Evolutionary conservation across 2,113 vertebrate species (phyloP).

Genomic region (Hassar affinis): DNA sequence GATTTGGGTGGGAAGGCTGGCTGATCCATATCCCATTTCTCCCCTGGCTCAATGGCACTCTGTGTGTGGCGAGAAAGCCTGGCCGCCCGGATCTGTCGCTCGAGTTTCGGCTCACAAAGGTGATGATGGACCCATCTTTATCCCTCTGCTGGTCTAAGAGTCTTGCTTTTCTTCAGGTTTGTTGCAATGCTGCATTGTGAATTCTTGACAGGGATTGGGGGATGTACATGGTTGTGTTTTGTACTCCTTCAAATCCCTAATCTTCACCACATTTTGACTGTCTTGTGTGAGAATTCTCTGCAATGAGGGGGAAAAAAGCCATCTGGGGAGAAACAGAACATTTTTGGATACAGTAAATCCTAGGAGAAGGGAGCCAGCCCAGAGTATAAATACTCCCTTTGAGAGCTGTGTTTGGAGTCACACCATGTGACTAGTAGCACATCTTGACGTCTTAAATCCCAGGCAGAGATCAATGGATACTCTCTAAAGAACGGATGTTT

Average conservation of each 20-base stretch:
- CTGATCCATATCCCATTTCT: constrained; percentile 43
- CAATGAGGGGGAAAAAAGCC: background rate
- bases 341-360: constrained; percentile 12
- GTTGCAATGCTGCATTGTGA: background rate
- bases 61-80: constrained; percentile 39
- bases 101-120: background rate
- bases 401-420: constrained; percentile 17
- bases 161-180: constrained; percentile 7
- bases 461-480: constrained; percentile 61
- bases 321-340: background rate
- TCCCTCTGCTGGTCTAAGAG: constrained; percentile 47
- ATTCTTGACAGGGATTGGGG: background rate
- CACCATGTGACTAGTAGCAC: constrained; percentile 34
- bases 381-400: constrained; percentile 27
- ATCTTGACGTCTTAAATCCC: constrained; percentile 23
- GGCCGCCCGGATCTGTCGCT: background rate
- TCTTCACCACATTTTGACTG: constrained; percentile 13
- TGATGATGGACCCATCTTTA: background rate
- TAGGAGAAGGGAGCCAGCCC: background rate
- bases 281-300: background rate
- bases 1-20: constrained; percentile 31
- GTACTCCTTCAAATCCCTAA: constrained; percentile 5
- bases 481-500: constrained; percentile 70
- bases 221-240: background rate
- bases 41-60: constrained; percentile 38